Percentiles rank a stretch among this genome's conserved stretches.
Conservation (phyloP, 1,140 invertebrate species). For the Drosophila kikkawai region DNA sequence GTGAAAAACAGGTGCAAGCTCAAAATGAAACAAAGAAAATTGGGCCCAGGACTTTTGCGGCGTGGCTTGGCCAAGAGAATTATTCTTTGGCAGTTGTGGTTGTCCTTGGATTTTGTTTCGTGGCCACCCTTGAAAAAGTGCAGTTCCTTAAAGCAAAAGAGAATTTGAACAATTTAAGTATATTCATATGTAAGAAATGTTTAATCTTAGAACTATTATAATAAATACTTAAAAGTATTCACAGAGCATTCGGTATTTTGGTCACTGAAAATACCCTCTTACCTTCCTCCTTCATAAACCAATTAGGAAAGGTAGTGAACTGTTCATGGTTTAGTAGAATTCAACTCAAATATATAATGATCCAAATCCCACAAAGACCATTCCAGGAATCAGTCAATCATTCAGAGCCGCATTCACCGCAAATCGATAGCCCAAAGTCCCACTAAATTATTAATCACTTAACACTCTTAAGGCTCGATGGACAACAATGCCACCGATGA, state of each 20-base stretch:
- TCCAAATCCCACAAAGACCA: neutral
- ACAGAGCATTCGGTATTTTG: neutral
- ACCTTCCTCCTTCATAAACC: neutral
- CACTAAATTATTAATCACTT: constrained; percentile 49
- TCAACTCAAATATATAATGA: too few species aligned
- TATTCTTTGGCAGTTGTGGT: constrained; percentile 16
- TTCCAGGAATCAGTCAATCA: constrained; percentile 3
- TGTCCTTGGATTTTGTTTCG: constrained; percentile 2
- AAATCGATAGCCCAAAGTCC: constrained; percentile 13
- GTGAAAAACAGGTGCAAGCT: constrained; percentile 2
- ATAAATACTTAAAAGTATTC: neutral
- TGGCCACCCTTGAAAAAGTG: neutral
- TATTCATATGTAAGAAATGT: neutral
- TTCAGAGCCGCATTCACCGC: constrained; percentile 1
- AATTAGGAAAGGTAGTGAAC: neutral
- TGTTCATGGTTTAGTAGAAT: neutral
- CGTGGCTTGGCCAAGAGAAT: neutral
- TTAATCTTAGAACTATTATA: neutral
- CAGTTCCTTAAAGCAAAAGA: neutral
- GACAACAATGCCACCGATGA: constrained; percentile 43
- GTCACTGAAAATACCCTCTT: neutral
- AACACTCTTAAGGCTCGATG: constrained; percentile 15
- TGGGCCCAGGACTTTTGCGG: constrained; percentile 9
- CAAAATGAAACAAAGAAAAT: constrained; percentile 5
- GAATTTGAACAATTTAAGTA: neutral